Conservation (phyloP, 2,797 vertebrate genomes). For the Chromobotia macracanthus region DNA sequence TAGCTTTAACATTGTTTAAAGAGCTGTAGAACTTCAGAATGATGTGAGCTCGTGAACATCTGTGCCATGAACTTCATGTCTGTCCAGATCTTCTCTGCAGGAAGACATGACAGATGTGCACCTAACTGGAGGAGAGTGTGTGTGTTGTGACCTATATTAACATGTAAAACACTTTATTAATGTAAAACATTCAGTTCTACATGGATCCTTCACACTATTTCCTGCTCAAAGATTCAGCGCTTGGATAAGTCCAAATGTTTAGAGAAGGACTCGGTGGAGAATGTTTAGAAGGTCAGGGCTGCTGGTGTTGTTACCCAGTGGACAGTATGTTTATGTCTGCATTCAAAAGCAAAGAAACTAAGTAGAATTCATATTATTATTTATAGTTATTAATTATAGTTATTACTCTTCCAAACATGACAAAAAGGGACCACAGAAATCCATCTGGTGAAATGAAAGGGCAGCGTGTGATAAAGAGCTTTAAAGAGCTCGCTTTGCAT, state of each 20-base stretch:
- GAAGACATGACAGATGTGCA: neutral
- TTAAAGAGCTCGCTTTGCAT: neutral
- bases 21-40: too few species aligned
- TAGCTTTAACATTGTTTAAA: too few species aligned
- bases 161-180: slow-evolving; percentile 21
- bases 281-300: slow-evolving; percentile 15
- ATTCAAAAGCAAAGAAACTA: neutral
- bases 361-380: neutral
- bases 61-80: slow-evolving; percentile 8
- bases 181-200: neutral
- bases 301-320: neutral
- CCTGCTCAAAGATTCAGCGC: neutral
- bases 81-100: neutral
- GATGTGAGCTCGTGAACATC: neutral
- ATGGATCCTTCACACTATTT: neutral
- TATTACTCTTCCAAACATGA: neutral
- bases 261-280: slow-evolving; percentile 6
- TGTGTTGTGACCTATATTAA: neutral
- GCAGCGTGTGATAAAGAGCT: neutral
- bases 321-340: neutral
- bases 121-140: neutral
- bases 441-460: neutral
- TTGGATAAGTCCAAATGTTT: slow-evolving; percentile 14
- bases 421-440: neutral
- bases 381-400: too few species aligned